Evolutionary conservation across 2,888 invertebrate genomes (phyloP).

Genomic region (Crossocerus cetratus): DNA sequence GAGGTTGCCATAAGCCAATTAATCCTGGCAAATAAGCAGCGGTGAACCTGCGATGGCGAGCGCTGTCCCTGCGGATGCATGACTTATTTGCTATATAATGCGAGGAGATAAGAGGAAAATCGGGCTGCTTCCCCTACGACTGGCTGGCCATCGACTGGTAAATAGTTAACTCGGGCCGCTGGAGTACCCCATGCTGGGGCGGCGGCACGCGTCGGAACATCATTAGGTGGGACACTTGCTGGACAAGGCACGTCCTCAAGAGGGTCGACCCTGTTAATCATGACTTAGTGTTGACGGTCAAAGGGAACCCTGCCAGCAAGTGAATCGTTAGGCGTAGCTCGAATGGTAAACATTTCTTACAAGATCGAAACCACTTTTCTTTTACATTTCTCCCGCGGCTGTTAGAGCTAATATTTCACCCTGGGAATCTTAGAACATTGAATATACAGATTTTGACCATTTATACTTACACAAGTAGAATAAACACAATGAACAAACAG

Average conservation of each 20-base stretch:
- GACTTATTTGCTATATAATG: slow-evolving; percentile 71
- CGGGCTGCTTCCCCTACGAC: not conserved
- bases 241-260: slow-evolving; percentile 48
- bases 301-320: slow-evolving; percentile 30
- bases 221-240: slow-evolving; percentile 76
- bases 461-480: too few relatives aligned
- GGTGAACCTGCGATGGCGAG: slow-evolving; percentile 42
- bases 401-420: too few relatives aligned
- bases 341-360: too few relatives aligned
- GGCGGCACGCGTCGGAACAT: slow-evolving; percentile 75
- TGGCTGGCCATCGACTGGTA: slow-evolving; percentile 52
- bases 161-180: slow-evolving; percentile 62
- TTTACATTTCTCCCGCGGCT: too few relatives aligned
- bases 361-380: too few relatives aligned
- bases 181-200: slow-evolving; percentile 68
- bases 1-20: slow-evolving; percentile 68
- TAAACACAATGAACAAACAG: too few relatives aligned
- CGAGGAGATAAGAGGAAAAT: slow-evolving; percentile 44
- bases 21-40: slow-evolving; percentile 71
- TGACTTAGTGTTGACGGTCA: slow-evolving; percentile 28
- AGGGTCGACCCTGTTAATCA: slow-evolving; percentile 50
- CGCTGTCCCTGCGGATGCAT: slow-evolving; percentile 52
- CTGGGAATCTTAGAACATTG: too few relatives aligned
- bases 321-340: slow-evolving; percentile 24
- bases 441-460: too few relatives aligned